phyloP scores from a whole-genome alignment of 1,140 invertebrate genomes.

The Bathynomus jamesi region DNA sequence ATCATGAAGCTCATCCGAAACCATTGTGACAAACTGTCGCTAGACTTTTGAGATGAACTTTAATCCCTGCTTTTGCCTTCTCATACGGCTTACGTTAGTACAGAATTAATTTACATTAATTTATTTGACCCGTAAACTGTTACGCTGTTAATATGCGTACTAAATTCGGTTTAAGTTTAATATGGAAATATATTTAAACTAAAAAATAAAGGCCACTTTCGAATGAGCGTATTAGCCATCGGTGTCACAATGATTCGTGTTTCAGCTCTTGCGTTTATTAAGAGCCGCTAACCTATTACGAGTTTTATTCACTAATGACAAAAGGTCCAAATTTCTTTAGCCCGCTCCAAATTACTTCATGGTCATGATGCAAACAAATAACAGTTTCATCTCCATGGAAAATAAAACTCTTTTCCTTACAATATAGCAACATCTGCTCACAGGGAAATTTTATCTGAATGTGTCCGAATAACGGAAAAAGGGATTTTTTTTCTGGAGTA shows the following conservation, averaged over 20 bases:
- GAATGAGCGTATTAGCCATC: not conserved
- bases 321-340: not conserved
- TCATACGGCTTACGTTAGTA: not conserved
- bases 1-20: not conserved
- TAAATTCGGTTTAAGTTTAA: not conserved
- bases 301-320: not conserved
- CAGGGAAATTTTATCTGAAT: no score
- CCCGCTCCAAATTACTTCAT: no score
- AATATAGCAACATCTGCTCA: no score
- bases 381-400: no score
- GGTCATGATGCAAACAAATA: no score
- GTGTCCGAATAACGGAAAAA: no score
- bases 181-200: not conserved
- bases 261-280: not conserved
- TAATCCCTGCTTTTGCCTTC: not conserved
- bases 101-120: not conserved
- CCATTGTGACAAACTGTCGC: not conserved
- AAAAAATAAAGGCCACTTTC: not conserved
- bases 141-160: not conserved
- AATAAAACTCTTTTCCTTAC: no score
- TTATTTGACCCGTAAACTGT: not conserved
- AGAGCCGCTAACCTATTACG: not conserved
- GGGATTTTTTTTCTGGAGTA: no score
- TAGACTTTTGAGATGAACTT: not conserved
- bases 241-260: not conserved